Evolutionary conservation across 2,888 invertebrate genomes (phyloP).

Genomic region (Coenonympha arcania): DNA sequence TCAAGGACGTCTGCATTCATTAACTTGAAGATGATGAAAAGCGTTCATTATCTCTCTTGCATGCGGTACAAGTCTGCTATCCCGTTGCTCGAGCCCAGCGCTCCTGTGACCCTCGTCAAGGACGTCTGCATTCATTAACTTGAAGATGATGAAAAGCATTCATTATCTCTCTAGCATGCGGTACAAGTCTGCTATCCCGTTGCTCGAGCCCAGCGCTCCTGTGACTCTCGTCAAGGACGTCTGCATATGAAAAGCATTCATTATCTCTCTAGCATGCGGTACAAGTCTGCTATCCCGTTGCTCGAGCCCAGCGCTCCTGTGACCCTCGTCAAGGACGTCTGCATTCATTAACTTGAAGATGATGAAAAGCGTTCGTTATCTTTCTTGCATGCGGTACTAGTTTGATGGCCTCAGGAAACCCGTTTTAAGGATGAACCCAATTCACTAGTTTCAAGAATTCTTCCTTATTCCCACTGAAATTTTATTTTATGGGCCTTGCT

Average conservation of each 20-base stretch:
- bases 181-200: constrained; percentile 45
- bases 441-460: no score
- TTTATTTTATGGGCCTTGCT: no score
- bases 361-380: background rate
- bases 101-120: constrained; percentile 44
- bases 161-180: background rate
- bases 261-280: background rate
- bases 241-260: background rate
- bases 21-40: background rate
- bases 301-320: constrained; percentile 32
- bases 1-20: constrained; percentile 38
- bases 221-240: constrained; percentile 48
- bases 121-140: constrained; percentile 29
- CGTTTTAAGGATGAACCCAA: no score
- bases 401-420: no score
- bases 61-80: constrained; percentile 33
- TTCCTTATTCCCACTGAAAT: no score
- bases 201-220: constrained; percentile 36
- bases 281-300: constrained; percentile 49
- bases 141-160: background rate
- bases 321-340: constrained; percentile 47
- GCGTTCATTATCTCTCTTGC: background rate
- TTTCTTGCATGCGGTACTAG: background rate
- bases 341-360: background rate
- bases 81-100: constrained; percentile 46